Percentiles rank a stretch among this genome's conserved stretches.
phyloP scores from a whole-genome alignment of 2,797 vertebrate species.

The Falco rusticolus region DNA sequence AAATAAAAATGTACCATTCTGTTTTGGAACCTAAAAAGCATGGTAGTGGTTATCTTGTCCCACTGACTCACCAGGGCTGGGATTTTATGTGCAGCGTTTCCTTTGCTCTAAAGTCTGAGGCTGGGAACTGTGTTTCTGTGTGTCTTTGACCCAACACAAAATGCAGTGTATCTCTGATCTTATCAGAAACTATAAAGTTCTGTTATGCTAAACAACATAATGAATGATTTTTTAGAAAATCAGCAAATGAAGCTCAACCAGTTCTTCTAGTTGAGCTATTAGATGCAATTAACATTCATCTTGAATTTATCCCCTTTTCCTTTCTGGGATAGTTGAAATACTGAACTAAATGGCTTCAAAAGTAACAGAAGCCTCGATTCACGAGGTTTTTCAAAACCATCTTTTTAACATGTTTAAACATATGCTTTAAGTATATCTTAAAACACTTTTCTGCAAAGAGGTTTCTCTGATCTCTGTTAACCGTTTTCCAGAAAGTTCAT shows the following conservation, averaged over 20 bases:
- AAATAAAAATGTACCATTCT: background rate
- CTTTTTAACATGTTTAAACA: background rate
- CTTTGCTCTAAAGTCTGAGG: background rate
- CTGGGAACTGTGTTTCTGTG: background rate
- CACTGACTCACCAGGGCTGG: background rate
- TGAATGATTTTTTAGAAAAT: background rate
- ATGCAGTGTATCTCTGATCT: slow-evolving; percentile 25
- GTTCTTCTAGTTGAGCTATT: slow-evolving; percentile 38
- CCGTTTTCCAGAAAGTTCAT: background rate
- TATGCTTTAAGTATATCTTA: background rate
- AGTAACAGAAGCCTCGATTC: background rate
- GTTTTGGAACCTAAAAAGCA: background rate
- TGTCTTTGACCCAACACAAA: background rate
- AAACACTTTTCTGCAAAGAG: background rate
- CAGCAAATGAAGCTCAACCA: slow-evolving; percentile 30
- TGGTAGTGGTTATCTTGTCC: background rate
- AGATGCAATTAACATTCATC: background rate
- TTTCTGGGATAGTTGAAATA: background rate
- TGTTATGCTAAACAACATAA: slow-evolving; percentile 40
- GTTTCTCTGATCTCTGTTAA: background rate
- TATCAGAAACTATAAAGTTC: slow-evolving; percentile 12
- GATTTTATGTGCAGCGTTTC: background rate
- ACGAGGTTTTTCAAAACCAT: background rate
- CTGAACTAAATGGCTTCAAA: background rate
- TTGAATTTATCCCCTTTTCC: background rate